Percentiles rank a stretch among this genome's conserved stretches.
Conservation (phyloP, 2,113 vertebrate genomes). For the Triplophysa rosa region DNA sequence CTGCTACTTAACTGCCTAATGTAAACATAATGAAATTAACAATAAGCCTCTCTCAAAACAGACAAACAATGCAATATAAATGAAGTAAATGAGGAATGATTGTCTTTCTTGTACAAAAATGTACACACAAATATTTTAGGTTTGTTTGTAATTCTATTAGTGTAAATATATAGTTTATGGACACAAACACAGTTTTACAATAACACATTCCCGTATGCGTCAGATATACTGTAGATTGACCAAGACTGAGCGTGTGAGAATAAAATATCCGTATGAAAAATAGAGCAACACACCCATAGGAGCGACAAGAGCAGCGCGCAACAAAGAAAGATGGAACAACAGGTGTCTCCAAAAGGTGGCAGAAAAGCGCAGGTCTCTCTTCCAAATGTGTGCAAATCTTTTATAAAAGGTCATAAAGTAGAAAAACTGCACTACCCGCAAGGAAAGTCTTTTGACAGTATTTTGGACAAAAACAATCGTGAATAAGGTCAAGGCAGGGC, state of each 20-base stretch:
- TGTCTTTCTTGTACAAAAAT: conserved; percentile 6
- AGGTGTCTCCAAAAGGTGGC: conserved; percentile 58
- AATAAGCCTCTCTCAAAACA: conserved; percentile 26
- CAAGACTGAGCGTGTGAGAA: not conserved
- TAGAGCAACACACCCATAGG: conserved; percentile 29
- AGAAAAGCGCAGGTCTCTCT: not conserved
- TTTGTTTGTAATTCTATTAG: not conserved
- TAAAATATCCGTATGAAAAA: conserved; percentile 4
- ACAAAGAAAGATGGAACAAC: conserved; percentile 65
- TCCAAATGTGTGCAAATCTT: not conserved
- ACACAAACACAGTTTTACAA: not conserved
- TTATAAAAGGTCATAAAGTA: not conserved
- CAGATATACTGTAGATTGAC: not conserved
- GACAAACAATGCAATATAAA: not conserved
- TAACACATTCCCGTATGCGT: not conserved
- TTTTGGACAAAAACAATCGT: not conserved
- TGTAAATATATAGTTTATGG: not conserved
- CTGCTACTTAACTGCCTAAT: not conserved
- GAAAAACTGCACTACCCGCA: not conserved
- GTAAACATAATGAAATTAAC: conserved; percentile 30
- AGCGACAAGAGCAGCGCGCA: conserved; percentile 51
- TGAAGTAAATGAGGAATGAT: not conserved
- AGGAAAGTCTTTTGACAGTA: not conserved
- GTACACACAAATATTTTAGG: not conserved
- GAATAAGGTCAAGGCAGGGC: conserved; percentile 33